Evolutionary conservation across 2,888 invertebrate species (phyloP).

Genomic region (Tridacna crocea): DNA sequence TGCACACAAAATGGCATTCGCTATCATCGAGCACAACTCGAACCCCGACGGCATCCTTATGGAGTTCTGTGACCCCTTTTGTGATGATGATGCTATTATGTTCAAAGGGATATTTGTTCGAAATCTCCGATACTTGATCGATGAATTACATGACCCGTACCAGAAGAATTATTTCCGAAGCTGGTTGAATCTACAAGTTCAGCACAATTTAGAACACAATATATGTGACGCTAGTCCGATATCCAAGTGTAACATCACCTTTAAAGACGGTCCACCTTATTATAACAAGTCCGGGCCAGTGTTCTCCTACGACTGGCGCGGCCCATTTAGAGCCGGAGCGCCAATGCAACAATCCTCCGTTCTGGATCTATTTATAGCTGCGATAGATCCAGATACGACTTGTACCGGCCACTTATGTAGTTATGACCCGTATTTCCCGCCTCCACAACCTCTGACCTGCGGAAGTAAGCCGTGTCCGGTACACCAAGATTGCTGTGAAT

Average conservation of each 20-base stretch:
- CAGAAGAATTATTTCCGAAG: conserved; percentile 54
- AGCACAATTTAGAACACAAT: conserved; percentile 56
- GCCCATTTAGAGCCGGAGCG: conserved; percentile 65
- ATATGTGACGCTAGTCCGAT: conserved; percentile 65
- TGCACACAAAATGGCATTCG: conserved; percentile 63
- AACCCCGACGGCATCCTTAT: conserved; percentile 62
- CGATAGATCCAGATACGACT: conserved; percentile 59
- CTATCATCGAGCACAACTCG: conserved; percentile 56
- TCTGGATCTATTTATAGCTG: conserved; percentile 66
- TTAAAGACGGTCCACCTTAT: conserved; percentile 68
- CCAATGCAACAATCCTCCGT: conserved; percentile 71
- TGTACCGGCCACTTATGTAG: conserved; percentile 64
- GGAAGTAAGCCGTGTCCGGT: conserved; percentile 66
- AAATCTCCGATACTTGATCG: conserved; percentile 65
- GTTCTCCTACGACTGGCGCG: conserved; percentile 68
- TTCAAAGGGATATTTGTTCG: conserved; percentile 72
- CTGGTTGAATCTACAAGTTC: conserved; percentile 62
- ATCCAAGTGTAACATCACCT: conserved; percentile 68
- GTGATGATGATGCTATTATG: conserved; percentile 67
- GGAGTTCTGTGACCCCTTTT: conserved; percentile 66
- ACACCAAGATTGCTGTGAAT: conserved; percentile 69
- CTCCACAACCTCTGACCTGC: conserved; percentile 68
- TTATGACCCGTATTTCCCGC: conserved; percentile 67
- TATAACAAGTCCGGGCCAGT: conserved; percentile 67
- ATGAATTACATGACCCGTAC: conserved; percentile 50